phyloP scores from a whole-genome alignment of 2,888 invertebrate genomes.

The Chrysolina americana region DNA sequence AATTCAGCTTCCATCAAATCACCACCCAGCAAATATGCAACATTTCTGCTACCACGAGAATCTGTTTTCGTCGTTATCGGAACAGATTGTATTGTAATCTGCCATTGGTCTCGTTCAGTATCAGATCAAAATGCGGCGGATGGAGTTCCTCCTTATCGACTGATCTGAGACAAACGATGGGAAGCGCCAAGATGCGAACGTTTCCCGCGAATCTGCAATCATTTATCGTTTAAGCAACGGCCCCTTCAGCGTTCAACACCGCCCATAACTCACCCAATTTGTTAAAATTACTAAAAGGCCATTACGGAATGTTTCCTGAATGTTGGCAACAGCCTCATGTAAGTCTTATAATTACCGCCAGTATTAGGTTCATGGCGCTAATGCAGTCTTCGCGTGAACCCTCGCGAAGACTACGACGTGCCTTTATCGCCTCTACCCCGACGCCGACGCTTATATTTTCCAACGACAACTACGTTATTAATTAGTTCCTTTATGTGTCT shows the following conservation, averaged over 20 bases:
- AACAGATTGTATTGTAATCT: not conserved
- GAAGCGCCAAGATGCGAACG: constrained; percentile 1
- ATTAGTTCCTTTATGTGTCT: constrained; percentile 25
- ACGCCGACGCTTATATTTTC: constrained; percentile 3
- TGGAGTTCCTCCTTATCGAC: not conserved
- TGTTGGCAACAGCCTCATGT: constrained; percentile 44
- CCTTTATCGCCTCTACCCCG: too few relatives aligned
- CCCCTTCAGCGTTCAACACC: not conserved
- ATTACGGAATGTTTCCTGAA: constrained; percentile 51
- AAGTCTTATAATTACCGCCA: constrained; percentile 48
- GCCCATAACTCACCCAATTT: constrained; percentile 51
- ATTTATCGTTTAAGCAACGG: constrained; percentile 28
- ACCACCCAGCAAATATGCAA: too few relatives aligned
- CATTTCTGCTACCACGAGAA: too few relatives aligned
- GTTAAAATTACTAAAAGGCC: constrained; percentile 54
- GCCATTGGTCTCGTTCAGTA: not conserved
- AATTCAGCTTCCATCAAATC: too few relatives aligned
- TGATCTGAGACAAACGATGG: not conserved
- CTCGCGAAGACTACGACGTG: constrained; percentile 1
- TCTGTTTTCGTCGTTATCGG: too few relatives aligned
- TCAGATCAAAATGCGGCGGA: not conserved
- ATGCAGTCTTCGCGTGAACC: constrained; percentile 40
- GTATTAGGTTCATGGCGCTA: constrained; percentile 35
- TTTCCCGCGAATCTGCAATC: constrained; percentile 24
- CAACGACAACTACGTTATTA: constrained; percentile 23